Base-by-base conservation (phyloP, 2,113 vertebrate species). In the Scomber colias region DNA sequence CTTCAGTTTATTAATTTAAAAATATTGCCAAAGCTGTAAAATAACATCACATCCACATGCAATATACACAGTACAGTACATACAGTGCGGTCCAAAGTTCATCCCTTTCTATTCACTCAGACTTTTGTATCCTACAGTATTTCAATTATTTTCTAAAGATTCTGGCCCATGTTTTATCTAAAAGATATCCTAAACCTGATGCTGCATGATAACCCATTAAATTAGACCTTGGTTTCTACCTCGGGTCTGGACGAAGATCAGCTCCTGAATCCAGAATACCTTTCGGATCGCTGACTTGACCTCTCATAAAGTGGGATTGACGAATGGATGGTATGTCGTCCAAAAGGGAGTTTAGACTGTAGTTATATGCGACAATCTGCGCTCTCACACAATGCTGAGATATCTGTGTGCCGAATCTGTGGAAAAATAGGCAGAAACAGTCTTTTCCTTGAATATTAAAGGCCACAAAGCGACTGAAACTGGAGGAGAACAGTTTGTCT, bases 241-340 rank as follows among this genome's bases (percentile, higher is more conserved):
- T 94, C 86, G 87, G 78, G 75, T 94, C 91, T 48, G 86, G 40
- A 55, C 78, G 62, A 68, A 88, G 15, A 11, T 73, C 82, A 66
- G 85, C 84, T 46, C 90, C 87, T 17, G 87, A 82, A 15, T 89
- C 85, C 79, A 73, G 24, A 12, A 82, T 11, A 0, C 40, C 62
- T 54, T 92, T 93, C 75, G 83, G 84, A 2, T 90, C 86, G 60
- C 84, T 69, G 30, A 72, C 46, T 48, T 66, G 79, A 16, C 94
- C 92, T 45, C 21, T 51, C 85, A 87, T 73, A 61, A 96, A 96
- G 69, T 95, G 93, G 3, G 89, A 93, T 35, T 93, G 92, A 64
- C 80, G 87, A 73, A 95, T 40, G 2, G 89, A 71, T 9, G 94
- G 94, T n/a, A 95, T 40, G 5, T 93, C 78, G 1, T 92, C 87